These are phyloP conservation scores for Drosophila sp. DNA, from an alignment of 1,140 invertebrate genomes.

Conservation along the genomic window DNA sequence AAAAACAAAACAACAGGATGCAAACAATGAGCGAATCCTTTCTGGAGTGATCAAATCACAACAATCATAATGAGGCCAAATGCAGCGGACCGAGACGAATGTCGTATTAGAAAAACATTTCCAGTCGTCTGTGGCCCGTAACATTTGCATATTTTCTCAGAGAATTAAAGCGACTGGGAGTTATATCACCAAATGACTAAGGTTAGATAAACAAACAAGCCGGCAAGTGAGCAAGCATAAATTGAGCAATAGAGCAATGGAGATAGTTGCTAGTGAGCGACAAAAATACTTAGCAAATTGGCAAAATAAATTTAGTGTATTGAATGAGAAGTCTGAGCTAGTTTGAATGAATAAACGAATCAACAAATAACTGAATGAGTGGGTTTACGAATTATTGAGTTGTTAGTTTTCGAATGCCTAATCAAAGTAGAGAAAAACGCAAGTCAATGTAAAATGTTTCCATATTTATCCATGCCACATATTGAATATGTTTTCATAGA, in stretches of 20 bases:
- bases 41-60: conserved; percentile 7
- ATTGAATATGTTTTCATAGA: too few species aligned
- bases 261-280: neutral
- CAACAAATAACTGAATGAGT: too few species aligned
- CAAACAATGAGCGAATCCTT: neutral
- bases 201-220: conserved; percentile 65
- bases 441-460: too few species aligned
- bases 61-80: neutral
- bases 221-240: neutral
- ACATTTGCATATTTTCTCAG: conserved; percentile 42
- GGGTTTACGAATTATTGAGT: too few species aligned
- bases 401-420: too few species aligned
- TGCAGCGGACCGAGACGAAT: conserved; percentile 8
- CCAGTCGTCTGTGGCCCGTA: conserved; percentile 18
- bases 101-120: conserved; percentile 54
- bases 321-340: too few species aligned
- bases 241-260: conserved; percentile 31
- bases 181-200: conserved; percentile 60
- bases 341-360: too few species aligned
- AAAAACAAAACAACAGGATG: neutral
- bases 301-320: too few species aligned
- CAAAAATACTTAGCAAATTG: too few species aligned
- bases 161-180: conserved; percentile 10
- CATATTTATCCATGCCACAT: too few species aligned
- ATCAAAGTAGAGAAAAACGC: too few species aligned